phyloP scores from a whole-genome alignment of 2,113 vertebrate genomes.

The Plestiodon gilberti region DNA sequence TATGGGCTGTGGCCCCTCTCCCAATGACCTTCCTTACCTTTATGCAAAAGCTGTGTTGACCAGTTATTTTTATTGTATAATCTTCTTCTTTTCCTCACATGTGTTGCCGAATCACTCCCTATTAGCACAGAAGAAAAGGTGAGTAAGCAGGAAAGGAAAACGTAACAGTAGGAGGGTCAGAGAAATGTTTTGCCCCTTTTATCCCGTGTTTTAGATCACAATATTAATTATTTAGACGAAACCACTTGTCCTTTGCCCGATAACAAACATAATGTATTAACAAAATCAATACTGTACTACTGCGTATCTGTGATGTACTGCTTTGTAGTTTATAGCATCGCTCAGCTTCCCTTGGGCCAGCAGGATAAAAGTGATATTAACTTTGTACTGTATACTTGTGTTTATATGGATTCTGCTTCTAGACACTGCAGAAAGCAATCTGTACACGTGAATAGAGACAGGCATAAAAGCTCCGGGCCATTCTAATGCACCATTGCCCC shows the following conservation, averaged over 20 bases:
- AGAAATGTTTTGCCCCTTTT: slow-evolving; percentile 30
- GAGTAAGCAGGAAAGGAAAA: slow-evolving; percentile 3
- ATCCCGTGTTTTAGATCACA: background rate
- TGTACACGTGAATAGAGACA: background rate
- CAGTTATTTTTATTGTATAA: slow-evolving; percentile 24
- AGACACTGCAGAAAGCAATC: background rate
- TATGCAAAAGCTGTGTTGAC: slow-evolving; percentile 26
- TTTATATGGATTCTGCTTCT: slow-evolving; percentile 8
- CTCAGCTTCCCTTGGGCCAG: slow-evolving; percentile 42
- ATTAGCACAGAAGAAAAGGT: background rate
- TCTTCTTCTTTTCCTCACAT: slow-evolving; percentile 4
- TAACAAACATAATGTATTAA: slow-evolving; percentile 60
- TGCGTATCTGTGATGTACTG: slow-evolving; percentile 18
- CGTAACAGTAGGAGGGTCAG: slow-evolving; percentile 2
- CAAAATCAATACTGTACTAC: slow-evolving; percentile 67
- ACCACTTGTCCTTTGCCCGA: slow-evolving; percentile 42
- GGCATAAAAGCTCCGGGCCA: background rate
- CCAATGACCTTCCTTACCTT: slow-evolving; percentile 48
- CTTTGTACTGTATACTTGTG: slow-evolving; percentile 7
- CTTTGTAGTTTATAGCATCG: slow-evolving; percentile 34
- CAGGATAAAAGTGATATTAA: slow-evolving; percentile 29
- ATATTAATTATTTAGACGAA: slow-evolving; percentile 57
- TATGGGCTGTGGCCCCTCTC: no score
- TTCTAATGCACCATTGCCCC: background rate
- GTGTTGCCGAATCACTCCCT: slow-evolving; percentile 11